Percentiles rank a stretch among this genome's conserved stretches.
Evolutionary conservation across 1,140 invertebrate species (phyloP).

Genomic region (Euura lappo): DNA sequence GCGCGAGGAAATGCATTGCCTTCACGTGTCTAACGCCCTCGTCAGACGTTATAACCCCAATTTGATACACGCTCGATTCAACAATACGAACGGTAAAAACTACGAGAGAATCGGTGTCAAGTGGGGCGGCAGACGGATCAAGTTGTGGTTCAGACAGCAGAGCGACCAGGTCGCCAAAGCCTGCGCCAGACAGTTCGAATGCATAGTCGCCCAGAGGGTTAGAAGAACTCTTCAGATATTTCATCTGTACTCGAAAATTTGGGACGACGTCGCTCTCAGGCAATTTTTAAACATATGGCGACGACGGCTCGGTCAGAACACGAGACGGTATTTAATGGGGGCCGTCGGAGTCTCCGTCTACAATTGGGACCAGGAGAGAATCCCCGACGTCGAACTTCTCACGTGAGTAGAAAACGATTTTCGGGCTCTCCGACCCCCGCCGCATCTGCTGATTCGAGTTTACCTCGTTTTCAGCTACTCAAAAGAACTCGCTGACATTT

Average conservation of each 20-base stretch:
- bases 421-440: neutral
- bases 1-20: neutral
- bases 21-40: constrained; percentile 17
- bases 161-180: constrained; percentile 44
- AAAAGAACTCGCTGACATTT: constrained; percentile 61
- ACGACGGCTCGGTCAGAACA: constrained; percentile 46
- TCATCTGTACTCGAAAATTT: constrained; percentile 66
- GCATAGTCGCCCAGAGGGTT: constrained; percentile 67
- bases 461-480: constrained; percentile 47
- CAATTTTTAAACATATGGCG: constrained; percentile 63
- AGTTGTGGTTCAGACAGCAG: constrained; percentile 45
- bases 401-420: constrained; percentile 39
- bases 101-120: constrained; percentile 23
- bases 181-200: constrained; percentile 69
- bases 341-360: constrained; percentile 56
- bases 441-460: neutral
- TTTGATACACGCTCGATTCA: constrained; percentile 9
- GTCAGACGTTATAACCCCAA: constrained; percentile 21
- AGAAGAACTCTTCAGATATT: constrained; percentile 68
- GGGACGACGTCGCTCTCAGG: constrained; percentile 65
- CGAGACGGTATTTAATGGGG: constrained; percentile 55
- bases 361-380: constrained; percentile 65
- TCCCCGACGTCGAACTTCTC: constrained; percentile 60
- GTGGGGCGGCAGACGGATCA: constrained; percentile 26
- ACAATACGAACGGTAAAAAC: constrained; percentile 9